These are phyloP conservation scores for Microtus montanus DNA, from an alignment of 2,113 vertebrate species.

Conservation along the genomic window DNA sequence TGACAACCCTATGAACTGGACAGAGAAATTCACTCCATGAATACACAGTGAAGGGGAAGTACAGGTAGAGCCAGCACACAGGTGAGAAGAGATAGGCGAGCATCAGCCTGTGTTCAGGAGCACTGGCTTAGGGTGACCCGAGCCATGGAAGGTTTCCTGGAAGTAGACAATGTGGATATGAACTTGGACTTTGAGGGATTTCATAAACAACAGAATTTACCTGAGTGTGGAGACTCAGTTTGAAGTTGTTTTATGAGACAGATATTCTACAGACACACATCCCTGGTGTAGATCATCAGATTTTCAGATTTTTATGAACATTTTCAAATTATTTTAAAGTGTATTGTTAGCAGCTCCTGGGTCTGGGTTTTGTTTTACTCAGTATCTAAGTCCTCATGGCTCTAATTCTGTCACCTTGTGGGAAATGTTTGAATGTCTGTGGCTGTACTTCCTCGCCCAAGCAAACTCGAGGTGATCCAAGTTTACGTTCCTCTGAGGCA, in stretches of 20 bases:
- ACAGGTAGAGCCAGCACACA: background rate
- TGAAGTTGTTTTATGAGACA: background rate
- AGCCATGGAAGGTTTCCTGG: background rate
- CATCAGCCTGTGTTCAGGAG: too few species aligned
- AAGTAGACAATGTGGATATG: background rate
- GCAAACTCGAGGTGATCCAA: background rate
- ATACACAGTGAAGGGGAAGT: background rate
- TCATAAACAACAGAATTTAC: background rate
- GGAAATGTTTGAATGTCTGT: background rate
- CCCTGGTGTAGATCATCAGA: background rate
- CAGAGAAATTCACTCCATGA: background rate
- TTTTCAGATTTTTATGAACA: background rate
- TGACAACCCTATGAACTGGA: background rate
- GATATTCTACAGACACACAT: background rate
- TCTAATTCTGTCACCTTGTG: background rate
- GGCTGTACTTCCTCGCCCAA: conserved; percentile 13
- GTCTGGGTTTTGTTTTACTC: background rate
- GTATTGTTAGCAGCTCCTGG: background rate
- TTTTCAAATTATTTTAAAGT: background rate
- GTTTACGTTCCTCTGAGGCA: background rate
- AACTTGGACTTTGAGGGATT: background rate
- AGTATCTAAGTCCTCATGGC: background rate
- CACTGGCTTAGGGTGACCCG: too few species aligned
- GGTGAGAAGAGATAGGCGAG: background rate
- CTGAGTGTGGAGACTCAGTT: background rate